Conservation (phyloP, 1,140 invertebrate species). For the Rhizoglyphus robini region DNA sequence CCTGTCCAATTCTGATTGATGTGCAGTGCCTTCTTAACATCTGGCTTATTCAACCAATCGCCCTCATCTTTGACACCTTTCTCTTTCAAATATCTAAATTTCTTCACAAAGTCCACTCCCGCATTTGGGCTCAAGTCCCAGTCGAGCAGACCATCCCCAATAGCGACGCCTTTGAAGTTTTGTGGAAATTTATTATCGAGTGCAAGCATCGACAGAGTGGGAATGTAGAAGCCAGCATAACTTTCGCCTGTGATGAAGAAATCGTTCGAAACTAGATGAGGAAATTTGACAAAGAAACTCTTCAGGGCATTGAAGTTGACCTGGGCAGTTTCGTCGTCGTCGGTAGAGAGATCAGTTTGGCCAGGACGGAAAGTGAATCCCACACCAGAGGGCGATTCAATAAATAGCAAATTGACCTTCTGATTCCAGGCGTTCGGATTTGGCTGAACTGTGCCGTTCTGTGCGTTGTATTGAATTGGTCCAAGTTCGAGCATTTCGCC, state of each 20-base stretch:
- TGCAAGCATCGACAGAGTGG: conserved; percentile 39
- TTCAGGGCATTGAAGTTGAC: conserved; percentile 38
- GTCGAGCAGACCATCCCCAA: conserved; percentile 41
- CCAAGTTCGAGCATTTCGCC: conserved; percentile 41
- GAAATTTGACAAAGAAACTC: conserved; percentile 40
- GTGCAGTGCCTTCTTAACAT: conserved; percentile 35
- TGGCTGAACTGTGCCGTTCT: conserved; percentile 33
- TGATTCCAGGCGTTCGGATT: conserved; percentile 41
- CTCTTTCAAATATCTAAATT: too few relatives aligned
- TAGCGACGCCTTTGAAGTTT: conserved; percentile 38
- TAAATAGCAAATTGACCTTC: conserved; percentile 60
- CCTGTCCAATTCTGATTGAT: conserved; percentile 30
- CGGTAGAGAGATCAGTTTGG: conserved; percentile 37
- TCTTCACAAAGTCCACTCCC: conserved; percentile 39
- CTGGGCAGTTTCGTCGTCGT: conserved; percentile 33
- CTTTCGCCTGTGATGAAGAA: conserved; percentile 39
- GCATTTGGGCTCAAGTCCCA: conserved; percentile 36
- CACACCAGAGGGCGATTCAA: conserved; percentile 44
- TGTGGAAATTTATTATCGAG: conserved; percentile 33
- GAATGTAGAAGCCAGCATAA: conserved; percentile 39
- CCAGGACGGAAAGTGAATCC: conserved; percentile 41
- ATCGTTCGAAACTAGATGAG: conserved; percentile 35
- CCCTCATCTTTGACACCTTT: too few relatives aligned
- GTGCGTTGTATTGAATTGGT: conserved; percentile 35
- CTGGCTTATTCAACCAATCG: conserved; percentile 31